These are phyloP conservation scores for Vidua chalybeata DNA, from an alignment of 2,113 vertebrate species.

Conservation along the genomic window DNA sequence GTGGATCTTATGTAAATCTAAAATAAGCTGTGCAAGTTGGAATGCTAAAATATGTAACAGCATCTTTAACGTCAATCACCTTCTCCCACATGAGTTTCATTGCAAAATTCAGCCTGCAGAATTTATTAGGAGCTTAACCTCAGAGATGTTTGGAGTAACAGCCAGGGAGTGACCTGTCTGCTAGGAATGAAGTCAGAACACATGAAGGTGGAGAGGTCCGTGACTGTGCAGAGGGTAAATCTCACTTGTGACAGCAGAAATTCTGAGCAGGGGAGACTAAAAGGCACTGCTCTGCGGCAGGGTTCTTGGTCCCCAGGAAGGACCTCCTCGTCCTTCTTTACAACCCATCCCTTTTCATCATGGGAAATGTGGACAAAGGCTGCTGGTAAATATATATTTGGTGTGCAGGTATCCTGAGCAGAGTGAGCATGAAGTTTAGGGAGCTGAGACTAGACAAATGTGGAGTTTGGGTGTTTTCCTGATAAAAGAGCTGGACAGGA, in stretches of 20 bases:
- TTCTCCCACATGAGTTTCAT: background rate
- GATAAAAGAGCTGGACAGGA: background rate
- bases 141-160: background rate
- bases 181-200: background rate
- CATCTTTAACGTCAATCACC: rapidly evolving
- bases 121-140: background rate
- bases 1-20: background rate
- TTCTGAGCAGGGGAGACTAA: background rate
- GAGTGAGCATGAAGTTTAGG: background rate
- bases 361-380: rapidly evolving
- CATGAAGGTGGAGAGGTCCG: background rate
- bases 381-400: background rate
- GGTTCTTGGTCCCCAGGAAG: background rate
- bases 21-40: background rate
- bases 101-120: background rate
- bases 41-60: background rate
- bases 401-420: rapidly evolving
- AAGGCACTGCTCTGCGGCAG: background rate
- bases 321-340: background rate
- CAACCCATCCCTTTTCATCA: background rate
- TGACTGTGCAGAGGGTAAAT: rapidly evolving
- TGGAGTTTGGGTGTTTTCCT: background rate
- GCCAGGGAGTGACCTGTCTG: rapidly evolving
- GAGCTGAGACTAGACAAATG: background rate
- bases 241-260: background rate